Percentiles rank a stretch among this genome's conserved stretches.
These are phyloP conservation scores for Asarcornis scutulata DNA, from an alignment of 2,113 vertebrate genomes.

Conservation along the genomic window DNA sequence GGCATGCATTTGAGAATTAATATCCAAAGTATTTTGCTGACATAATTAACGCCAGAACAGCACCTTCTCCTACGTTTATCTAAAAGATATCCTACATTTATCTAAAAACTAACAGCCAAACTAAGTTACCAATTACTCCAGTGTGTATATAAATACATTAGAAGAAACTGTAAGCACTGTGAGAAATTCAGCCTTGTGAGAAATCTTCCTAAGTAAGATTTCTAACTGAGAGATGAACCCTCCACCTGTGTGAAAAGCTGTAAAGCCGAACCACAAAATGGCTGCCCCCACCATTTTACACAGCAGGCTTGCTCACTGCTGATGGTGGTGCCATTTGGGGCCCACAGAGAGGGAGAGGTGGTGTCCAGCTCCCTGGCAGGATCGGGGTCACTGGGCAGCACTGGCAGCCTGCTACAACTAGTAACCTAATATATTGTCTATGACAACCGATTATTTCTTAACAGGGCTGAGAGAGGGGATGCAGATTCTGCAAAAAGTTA, in stretches of 20 bases:
- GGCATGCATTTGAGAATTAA: not conserved
- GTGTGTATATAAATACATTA: not conserved
- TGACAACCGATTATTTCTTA: not conserved
- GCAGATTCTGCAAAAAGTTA: not conserved
- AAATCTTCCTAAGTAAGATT: not conserved
- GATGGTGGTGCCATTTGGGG: fast-evolving
- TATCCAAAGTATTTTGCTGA: not conserved
- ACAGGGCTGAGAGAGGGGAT: not conserved
- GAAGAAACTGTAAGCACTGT: not conserved
- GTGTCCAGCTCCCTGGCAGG: not conserved
- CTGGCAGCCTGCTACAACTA: not conserved
- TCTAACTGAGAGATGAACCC: not conserved
- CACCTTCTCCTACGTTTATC: not conserved
- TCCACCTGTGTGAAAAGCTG: not conserved
- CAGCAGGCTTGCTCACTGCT: fast-evolving
- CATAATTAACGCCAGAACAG: not conserved
- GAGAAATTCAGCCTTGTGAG: not conserved
- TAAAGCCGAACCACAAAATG: constrained; percentile 27
- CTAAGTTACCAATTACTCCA: not conserved
- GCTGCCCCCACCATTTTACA: not conserved
- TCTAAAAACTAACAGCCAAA: constrained; percentile 6
- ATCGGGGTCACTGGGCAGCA: not conserved
- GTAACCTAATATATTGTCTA: not conserved
- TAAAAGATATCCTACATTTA: not conserved
- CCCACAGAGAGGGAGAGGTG: fast-evolving